phyloP scores from a whole-genome alignment of 2,797 vertebrate genomes.

The Pygocentrus nattereri region DNA sequence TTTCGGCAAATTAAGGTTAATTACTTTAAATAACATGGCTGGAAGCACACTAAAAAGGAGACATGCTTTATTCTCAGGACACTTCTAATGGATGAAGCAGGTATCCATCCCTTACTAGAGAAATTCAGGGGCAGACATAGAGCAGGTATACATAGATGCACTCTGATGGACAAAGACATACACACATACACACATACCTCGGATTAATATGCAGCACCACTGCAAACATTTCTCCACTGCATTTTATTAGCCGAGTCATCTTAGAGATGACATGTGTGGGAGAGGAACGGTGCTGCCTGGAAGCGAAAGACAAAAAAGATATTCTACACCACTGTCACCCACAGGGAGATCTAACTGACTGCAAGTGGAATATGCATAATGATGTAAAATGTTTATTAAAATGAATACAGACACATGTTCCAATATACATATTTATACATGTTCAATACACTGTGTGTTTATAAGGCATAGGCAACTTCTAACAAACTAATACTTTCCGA shows the following conservation, averaged over 20 bases:
- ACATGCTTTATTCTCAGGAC: conserved; percentile 87
- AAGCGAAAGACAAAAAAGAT: conserved; percentile 46
- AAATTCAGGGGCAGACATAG: conserved; percentile 63
- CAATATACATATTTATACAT: no score
- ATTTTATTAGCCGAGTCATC: conserved; percentile 54
- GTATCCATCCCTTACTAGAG: conserved; percentile 75
- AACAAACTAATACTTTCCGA: background rate
- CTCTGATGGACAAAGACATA: conserved; percentile 54
- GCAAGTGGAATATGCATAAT: background rate
- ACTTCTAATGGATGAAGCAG: conserved; percentile 82
- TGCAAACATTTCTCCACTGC: conserved; percentile 54
- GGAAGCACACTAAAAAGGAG: conserved; percentile 83
- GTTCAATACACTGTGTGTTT: background rate
- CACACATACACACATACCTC: conserved; percentile 11
- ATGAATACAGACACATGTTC: conserved; percentile 6
- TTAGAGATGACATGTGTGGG: conserved; percentile 51
- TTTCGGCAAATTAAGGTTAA: conserved; percentile 98
- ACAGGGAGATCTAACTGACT: background rate
- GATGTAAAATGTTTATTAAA: background rate
- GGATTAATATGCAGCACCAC: conserved; percentile 53
- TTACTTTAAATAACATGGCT: conserved; percentile 98
- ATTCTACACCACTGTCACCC: conserved; percentile 36
- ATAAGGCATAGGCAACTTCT: background rate
- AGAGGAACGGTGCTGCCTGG: conserved; percentile 54
- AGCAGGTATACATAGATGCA: conserved; percentile 46